A percentile compares a stretch with the other conserved stretches of the same genome.
These are phyloP conservation scores for Pteropus alecto DNA, from an alignment of 2,113 vertebrate species.

Conservation along the genomic window DNA sequence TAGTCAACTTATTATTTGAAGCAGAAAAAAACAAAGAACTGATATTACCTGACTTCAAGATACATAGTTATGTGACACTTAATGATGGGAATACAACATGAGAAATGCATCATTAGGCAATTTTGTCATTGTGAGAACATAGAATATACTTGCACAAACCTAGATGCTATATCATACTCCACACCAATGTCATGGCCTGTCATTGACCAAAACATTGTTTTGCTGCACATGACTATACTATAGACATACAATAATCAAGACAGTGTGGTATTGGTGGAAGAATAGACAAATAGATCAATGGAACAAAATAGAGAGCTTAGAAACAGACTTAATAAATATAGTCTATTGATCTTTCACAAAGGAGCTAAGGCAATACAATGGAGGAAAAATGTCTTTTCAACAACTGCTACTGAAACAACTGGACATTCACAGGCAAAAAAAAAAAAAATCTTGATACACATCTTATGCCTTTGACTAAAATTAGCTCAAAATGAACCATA, in stretches of 20 bases:
- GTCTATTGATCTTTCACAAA: not conserved
- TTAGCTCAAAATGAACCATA: not conserved
- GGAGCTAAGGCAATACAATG: not conserved
- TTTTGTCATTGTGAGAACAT: not conserved
- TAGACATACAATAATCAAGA: not conserved
- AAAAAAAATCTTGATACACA: not conserved
- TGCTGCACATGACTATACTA: not conserved
- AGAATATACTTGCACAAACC: not conserved
- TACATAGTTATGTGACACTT: not conserved
- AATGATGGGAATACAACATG: not conserved
- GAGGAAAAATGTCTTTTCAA: not conserved
- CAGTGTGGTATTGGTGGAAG: not conserved
- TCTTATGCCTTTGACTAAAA: not conserved
- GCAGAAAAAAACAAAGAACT: not conserved
- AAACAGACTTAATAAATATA: not conserved
- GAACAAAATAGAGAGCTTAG: not conserved
- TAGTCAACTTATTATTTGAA: not conserved
- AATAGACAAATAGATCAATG: not conserved
- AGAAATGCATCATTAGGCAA: not conserved
- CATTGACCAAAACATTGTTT: not conserved
- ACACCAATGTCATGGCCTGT: not conserved
- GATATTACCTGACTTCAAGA: not conserved
- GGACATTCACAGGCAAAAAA: not conserved
- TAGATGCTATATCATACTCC: not conserved
- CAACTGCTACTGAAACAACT: not conserved